Percentiles rank a stretch among this genome's conserved stretches.
phyloP scores from a whole-genome alignment of 1,140 invertebrate species.

The Hypothenemus hampei region DNA sequence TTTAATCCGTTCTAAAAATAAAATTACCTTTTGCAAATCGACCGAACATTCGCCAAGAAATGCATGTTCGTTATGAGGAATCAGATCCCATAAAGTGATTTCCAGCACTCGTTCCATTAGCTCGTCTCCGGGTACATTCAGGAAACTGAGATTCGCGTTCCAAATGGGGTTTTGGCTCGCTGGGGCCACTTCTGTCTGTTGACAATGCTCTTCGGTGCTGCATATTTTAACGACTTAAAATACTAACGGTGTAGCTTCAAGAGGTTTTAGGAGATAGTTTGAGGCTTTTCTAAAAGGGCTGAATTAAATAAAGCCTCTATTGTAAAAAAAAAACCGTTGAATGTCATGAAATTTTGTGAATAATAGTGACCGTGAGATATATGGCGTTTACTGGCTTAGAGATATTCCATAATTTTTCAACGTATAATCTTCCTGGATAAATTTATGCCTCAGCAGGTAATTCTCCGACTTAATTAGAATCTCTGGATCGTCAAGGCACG shows the following conservation, averaged over 20 bases:
- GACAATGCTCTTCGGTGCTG: conserved; percentile 65
- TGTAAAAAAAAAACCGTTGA: no score
- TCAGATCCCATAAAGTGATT: conserved; percentile 81
- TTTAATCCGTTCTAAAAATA: not conserved
- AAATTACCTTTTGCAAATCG: conserved; percentile 59
- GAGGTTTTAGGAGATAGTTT: no score
- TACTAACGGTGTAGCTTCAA: no score
- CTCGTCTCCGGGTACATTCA: conserved; percentile 68
- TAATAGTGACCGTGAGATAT: no score
- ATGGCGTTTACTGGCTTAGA: no score
- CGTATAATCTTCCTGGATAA: not conserved
- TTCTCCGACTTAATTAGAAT: conserved; percentile 3
- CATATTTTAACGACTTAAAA: conserved; percentile 13
- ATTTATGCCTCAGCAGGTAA: not conserved
- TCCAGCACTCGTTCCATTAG: conserved; percentile 75
- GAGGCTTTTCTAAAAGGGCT: no score
- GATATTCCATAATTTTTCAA: no score
- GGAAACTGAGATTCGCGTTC: conserved; percentile 83
- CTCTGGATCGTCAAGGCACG: not conserved
- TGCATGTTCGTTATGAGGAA: conserved; percentile 71
- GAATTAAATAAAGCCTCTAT: no score
- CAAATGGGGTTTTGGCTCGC: conserved; percentile 80
- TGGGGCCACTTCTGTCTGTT: conserved; percentile 76
- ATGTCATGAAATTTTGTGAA: no score
- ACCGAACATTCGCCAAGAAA: conserved; percentile 82